phyloP scores from a whole-genome alignment of 1,140 invertebrate genomes.

The Atta texana region DNA sequence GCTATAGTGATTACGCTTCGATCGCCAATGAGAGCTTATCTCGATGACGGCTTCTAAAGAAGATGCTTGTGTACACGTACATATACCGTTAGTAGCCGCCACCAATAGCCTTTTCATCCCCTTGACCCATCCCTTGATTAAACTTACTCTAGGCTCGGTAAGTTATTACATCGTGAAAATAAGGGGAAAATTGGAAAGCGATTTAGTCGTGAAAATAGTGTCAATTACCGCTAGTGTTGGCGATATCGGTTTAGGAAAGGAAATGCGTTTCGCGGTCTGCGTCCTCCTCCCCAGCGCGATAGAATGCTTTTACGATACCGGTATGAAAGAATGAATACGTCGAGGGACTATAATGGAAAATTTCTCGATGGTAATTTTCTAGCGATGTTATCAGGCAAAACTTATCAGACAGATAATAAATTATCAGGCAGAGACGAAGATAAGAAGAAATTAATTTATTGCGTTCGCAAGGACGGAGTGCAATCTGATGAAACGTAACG shows the following conservation, averaged over 20 bases:
- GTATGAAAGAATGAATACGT: constrained; percentile 27
- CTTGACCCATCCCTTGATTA: constrained; percentile 35
- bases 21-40: constrained; percentile 76
- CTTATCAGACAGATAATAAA: neutral
- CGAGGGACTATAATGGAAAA: constrained; percentile 3
- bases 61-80: constrained; percentile 60
- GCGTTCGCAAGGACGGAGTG: constrained; percentile 13
- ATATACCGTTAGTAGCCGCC: constrained; percentile 49
- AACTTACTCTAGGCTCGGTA: constrained; percentile 63
- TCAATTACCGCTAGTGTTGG: constrained; percentile 67
- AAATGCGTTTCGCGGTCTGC: neutral
- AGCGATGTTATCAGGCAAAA: constrained; percentile 26
- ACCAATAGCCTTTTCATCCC: constrained; percentile 37
- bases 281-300: neutral
- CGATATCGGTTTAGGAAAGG: constrained; percentile 29
- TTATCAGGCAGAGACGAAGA: neutral
- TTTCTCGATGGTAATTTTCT: constrained; percentile 46
- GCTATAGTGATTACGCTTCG: constrained; percentile 75
- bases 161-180: constrained; percentile 76
- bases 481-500: constrained; percentile 55
- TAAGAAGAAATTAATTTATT: constrained; percentile 56
- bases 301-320: constrained; percentile 21
- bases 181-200: constrained; percentile 77
- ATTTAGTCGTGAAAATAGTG: constrained; percentile 72
- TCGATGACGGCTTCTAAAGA: constrained; percentile 67